A percentile compares a stretch with the other conserved stretches of the same genome.
These are phyloP conservation scores for Gobionotothen gibberifrons DNA, from an alignment of 2,797 vertebrate genomes.

Conservation along the genomic window DNA sequence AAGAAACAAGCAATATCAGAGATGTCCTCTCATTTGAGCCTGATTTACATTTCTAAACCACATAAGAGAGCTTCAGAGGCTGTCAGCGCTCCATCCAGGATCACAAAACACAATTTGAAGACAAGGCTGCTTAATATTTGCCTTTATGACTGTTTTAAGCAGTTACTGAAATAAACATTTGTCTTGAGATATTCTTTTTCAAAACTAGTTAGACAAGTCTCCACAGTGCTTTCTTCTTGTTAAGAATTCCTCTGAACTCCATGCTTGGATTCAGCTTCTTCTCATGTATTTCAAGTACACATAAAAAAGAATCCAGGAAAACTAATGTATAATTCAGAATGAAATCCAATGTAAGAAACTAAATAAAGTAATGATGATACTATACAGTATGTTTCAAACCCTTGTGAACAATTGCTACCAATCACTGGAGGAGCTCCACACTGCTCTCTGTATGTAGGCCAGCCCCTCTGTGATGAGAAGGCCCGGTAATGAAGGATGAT, in stretches of 20 bases:
- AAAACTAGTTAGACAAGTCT: constrained; percentile 38
- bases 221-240: constrained; percentile 40
- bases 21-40: constrained; percentile 72
- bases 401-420: constrained; percentile 54
- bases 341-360: constrained; percentile 47
- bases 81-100: constrained; percentile 15
- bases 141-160: constrained; percentile 35
- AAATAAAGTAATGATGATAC: constrained; percentile 25
- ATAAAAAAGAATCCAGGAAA: constrained; percentile 52
- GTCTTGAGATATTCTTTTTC: constrained; percentile 54
- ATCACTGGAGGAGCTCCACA: constrained; percentile 30
- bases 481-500: constrained; percentile 56
- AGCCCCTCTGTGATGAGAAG: constrained; percentile 49
- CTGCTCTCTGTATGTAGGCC: constrained; percentile 60
- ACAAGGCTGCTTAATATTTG: constrained; percentile 32
- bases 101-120: constrained; percentile 39
- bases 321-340: constrained; percentile 49
- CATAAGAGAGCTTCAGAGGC: constrained; percentile 58
- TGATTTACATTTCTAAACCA: constrained; percentile 73
- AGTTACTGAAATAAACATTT: constrained; percentile 61
- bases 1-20: constrained; percentile 76
- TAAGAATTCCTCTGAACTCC: constrained; percentile 73
- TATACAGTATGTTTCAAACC: constrained; percentile 34
- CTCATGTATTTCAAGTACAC: constrained; percentile 60
- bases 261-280: constrained; percentile 50